phyloP scores from a whole-genome alignment of 2,113 vertebrate species.

The Phaetusa simplex region DNA sequence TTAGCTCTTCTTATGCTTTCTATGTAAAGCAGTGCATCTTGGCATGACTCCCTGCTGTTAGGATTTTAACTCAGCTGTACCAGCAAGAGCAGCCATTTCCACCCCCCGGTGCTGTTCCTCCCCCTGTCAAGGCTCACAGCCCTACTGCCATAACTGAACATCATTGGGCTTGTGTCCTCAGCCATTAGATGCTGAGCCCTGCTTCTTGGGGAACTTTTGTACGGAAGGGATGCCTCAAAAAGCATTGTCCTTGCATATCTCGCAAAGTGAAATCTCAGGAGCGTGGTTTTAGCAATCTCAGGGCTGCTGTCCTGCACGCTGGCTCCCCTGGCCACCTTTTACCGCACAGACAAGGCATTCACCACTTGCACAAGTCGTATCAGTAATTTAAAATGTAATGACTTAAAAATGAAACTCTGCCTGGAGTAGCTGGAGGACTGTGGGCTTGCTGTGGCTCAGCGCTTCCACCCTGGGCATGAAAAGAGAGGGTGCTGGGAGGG shows the following conservation, averaged over 20 bases:
- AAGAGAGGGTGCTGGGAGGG: neutral
- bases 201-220: neutral
- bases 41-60: neutral
- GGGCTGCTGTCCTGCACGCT: accelerated
- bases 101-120: neutral
- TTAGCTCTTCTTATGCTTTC: neutral
- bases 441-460: neutral
- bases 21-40: neutral
- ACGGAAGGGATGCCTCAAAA: no score
- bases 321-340: accelerated
- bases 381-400: accelerated
- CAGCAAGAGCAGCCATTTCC: neutral
- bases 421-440: neutral
- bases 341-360: neutral
- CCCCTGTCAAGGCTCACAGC: neutral
- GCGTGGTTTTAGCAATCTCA: accelerated
- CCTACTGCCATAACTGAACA: neutral
- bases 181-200: neutral
- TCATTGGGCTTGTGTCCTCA: neutral
- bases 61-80: neutral
- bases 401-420: neutral
- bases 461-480: neutral
- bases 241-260: accelerated
- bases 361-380: neutral
- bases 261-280: neutral